Percentiles rank a stretch among this genome's conserved stretches.
Conservation (phyloP, 2,113 vertebrate genomes). For the Triplophysa dalaica region DNA sequence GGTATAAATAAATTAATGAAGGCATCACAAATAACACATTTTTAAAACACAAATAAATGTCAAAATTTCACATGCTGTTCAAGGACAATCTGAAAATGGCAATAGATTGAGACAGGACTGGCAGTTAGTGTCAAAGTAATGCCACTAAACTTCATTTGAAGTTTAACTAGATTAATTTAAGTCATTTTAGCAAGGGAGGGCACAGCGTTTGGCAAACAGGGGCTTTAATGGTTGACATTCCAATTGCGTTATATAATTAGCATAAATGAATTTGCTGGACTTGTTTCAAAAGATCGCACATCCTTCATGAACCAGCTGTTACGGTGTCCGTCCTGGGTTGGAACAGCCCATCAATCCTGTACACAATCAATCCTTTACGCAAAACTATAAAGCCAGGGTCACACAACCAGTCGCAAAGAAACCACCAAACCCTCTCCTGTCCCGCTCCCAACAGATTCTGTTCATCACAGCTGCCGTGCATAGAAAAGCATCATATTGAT, state of each 20-base stretch:
- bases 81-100: neutral
- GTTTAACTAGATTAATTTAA: conserved; percentile 45
- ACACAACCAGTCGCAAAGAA: neutral
- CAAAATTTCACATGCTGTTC: neutral
- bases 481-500: conserved; percentile 5
- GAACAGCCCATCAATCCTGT: conserved; percentile 25
- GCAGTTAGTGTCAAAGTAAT: neutral
- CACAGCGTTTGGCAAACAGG: neutral
- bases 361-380: conserved; percentile 8
- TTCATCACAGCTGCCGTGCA: neutral
- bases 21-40: neutral
- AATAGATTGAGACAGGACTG: neutral
- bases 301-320: neutral
- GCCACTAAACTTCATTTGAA: conserved; percentile 27
- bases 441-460: neutral
- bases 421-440: neutral
- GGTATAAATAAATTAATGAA: neutral
- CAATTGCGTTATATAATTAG: conserved; percentile 49
- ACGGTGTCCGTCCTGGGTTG: conserved; percentile 18
- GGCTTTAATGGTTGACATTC: conserved; percentile 22
- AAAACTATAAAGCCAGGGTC: conserved; percentile 4
- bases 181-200: conserved; percentile 15
- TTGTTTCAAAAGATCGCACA: conserved; percentile 8
- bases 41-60: neutral
- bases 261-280: conserved; percentile 50